These are phyloP conservation scores for Embidobia sp. DNA, from an alignment of 2,888 invertebrate genomes.

Conservation along the genomic window DNA sequence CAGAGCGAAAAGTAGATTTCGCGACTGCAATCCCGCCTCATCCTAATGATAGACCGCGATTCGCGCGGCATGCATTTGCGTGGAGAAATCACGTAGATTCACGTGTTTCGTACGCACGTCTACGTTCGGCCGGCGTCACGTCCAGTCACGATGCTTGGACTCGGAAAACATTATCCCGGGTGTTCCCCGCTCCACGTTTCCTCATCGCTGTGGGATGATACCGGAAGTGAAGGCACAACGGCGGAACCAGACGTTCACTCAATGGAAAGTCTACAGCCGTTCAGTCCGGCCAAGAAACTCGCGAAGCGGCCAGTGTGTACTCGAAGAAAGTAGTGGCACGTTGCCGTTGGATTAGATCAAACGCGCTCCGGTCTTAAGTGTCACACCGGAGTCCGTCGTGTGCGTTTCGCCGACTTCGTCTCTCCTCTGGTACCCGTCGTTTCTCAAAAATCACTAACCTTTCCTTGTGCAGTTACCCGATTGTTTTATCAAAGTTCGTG, in stretches of 20 bases:
- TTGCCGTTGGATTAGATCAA: constrained; percentile 56
- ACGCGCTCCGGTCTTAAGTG: constrained; percentile 40
- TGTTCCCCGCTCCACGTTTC: constrained; percentile 64
- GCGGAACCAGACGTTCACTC: constrained; percentile 81
- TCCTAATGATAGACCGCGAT: constrained; percentile 45
- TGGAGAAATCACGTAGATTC: constrained; percentile 57
- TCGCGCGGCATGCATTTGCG: constrained; percentile 27
- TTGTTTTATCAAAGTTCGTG: no score
- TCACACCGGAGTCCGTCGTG: constrained; percentile 18
- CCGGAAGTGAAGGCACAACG: constrained; percentile 73
- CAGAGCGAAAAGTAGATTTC: constrained; percentile 26
- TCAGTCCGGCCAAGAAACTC: constrained; percentile 74
- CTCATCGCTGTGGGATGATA: constrained; percentile 67
- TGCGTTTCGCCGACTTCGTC: constrained; percentile 4
- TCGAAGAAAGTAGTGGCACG: constrained; percentile 63
- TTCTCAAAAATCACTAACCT: no score
- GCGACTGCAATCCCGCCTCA: background rate
- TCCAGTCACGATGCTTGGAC: constrained; percentile 71
- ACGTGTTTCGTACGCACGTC: constrained; percentile 45
- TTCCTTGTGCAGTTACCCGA: background rate
- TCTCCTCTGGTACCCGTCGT: background rate
- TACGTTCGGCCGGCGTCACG: constrained; percentile 53
- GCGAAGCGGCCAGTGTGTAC: constrained; percentile 65
- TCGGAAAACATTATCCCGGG: constrained; percentile 77
- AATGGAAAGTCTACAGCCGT: constrained; percentile 80